Base-by-base conservation (phyloP, 2,797 vertebrate genomes). In the Acanthornis magna region DNA sequence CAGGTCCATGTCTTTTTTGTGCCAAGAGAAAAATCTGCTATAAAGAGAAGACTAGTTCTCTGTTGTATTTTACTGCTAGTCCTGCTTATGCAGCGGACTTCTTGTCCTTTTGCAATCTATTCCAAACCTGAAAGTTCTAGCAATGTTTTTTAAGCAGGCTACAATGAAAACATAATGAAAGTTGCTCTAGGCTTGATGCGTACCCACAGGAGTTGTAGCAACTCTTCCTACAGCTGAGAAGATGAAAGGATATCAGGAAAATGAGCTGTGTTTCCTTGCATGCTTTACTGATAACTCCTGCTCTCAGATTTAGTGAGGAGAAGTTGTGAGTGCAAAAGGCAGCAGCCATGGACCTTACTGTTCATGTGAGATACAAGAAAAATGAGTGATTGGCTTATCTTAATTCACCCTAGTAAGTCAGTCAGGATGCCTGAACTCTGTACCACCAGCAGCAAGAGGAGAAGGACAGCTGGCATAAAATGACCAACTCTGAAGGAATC, bases 191-290 rank as follows among this genome's bases (percentile, higher is more conserved):
- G 51, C 34, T 83, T 73, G 45, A 48, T 62, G 16, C 25, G 45
- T 67, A 83, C 50, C 42, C 16, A 16, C 16, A 84, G 62, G 68
- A 86, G 16, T 26, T 30, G 8, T 32, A 74, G 70, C 9, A 87
- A 38, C 21, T 57, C 26, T 62, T 78, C 48, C 20, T 61, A 53
- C 26, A 89, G 53, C 32, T 42, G 12, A 71, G 27, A 30, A 86
- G 63, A 91, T 47, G 27, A 87, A 83, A 78, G 32, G 43, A 83
- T 79, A 67, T 48, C 34, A 91, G 29, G 71, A 70, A 83, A 67
- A 88, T 10, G 25, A 83, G n/a, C 57, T 81, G 21, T 57, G 23
- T 45, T 91, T 55, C 61, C 70, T 54, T 84, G 73, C 15, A 11
- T 43, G 36, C 70, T 16, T 14, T 60, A 38, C 38, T 38, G 47